phyloP scores from a whole-genome alignment of 1,140 invertebrate species.

The Sarcophaga bullata region DNA sequence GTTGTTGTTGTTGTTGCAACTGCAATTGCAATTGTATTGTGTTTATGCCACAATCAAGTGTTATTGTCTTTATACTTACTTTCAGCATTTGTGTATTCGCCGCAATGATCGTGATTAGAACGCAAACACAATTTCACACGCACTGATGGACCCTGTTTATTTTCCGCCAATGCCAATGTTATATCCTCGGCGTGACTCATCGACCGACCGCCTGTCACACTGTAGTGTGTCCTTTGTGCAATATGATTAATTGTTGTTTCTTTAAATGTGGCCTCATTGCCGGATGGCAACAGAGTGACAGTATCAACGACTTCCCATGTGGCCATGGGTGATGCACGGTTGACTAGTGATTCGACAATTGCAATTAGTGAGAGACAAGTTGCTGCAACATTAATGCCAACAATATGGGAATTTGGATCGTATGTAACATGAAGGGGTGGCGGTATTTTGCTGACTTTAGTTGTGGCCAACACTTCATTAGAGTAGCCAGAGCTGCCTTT shows the following conservation, averaged over 20 bases:
- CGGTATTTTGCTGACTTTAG: conserved; percentile 85
- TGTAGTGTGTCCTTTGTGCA: conserved; percentile 54
- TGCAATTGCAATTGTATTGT: background rate
- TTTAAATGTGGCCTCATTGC: conserved; percentile 73
- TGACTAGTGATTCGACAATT: conserved; percentile 75
- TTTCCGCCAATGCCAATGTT: conserved; percentile 66
- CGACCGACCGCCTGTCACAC: conserved; percentile 42
- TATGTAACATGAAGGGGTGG: conserved; percentile 82
- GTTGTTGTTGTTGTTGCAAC: conserved; percentile 1
- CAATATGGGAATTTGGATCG: conserved; percentile 77
- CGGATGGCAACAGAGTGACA: conserved; percentile 74
- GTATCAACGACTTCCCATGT: conserved; percentile 79
- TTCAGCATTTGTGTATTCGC: conserved; percentile 82
- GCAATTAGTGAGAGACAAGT: conserved; percentile 80
- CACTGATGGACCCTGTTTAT: conserved; percentile 74
- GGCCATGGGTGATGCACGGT: conserved; percentile 68
- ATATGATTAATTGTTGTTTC: conserved; percentile 75
- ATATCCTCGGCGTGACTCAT: conserved; percentile 67
- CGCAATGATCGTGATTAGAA: conserved; percentile 82
- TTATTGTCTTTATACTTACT: conserved; percentile 71
- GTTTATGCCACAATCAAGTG: background rate
- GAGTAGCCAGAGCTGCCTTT: conserved; percentile 87
- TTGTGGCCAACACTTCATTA: conserved; percentile 79
- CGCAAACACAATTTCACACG: conserved; percentile 83
- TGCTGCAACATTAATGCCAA: conserved; percentile 82